Conservation (phyloP, 2,113 vertebrate species). For the Panthera uncia region DNA sequence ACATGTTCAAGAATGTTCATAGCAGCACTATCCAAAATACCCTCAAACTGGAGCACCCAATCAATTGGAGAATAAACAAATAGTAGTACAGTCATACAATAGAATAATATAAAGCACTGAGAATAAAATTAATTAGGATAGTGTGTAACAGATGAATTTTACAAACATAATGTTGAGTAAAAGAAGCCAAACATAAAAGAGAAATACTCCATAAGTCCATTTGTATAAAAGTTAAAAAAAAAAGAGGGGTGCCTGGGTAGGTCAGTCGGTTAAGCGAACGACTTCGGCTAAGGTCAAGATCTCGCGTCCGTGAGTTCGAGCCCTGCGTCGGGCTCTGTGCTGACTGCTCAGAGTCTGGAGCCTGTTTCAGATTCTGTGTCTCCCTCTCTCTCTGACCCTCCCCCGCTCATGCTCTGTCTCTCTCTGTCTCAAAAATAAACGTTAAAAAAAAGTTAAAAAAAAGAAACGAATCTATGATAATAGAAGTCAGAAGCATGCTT, state of each 20-base stretch:
- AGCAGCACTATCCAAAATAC: neutral
- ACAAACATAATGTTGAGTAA: neutral
- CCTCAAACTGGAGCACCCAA: neutral
- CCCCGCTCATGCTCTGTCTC: no score
- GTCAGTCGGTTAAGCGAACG: no score
- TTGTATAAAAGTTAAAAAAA: neutral
- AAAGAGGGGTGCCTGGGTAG: no score
- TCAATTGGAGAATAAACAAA: neutral
- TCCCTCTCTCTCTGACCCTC: no score
- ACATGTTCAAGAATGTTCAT: neutral
- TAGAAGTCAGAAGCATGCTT: neutral
- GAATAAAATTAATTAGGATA: neutral
- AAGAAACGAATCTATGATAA: neutral
- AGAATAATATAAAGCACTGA: neutral
- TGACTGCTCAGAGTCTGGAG: no score
- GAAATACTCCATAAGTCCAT: neutral
- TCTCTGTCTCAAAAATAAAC: no score
- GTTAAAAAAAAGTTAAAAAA: neutral
- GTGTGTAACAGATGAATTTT: neutral
- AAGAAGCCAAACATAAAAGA: neutral
- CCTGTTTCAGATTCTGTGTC: no score
- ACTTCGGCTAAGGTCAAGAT: no score
- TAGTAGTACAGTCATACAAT: neutral
- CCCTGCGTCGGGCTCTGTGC: no score
- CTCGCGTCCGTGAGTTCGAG: no score